Conservation (phyloP, 2,113 vertebrate species). For the Carlito syrichta region DNA sequence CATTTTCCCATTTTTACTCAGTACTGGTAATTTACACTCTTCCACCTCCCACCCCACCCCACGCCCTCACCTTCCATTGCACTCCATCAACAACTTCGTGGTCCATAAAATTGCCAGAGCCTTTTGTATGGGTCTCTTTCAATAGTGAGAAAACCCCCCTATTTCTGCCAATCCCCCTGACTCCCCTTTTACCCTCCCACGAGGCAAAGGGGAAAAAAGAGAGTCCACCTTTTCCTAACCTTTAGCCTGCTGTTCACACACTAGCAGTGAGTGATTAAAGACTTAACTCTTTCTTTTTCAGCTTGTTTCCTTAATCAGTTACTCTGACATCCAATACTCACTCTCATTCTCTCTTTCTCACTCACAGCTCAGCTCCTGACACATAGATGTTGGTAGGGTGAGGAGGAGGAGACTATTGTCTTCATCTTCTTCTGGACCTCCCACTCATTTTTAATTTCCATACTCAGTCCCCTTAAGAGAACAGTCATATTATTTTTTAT, state of each 20-base stretch:
- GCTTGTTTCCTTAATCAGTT: background rate
- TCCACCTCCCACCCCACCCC: no score
- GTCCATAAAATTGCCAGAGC: background rate
- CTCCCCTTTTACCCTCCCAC: background rate
- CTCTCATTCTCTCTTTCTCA: no score
- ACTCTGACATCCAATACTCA: background rate
- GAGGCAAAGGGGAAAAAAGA: background rate
- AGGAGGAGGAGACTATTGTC: background rate
- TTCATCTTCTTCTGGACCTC: background rate
- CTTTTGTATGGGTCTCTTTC: background rate
- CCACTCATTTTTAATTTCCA: background rate
- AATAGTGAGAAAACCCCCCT: background rate
- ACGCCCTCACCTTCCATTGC: no score
- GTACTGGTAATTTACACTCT: background rate
- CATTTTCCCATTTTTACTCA: background rate
- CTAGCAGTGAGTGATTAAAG: background rate
- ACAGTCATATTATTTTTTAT: background rate
- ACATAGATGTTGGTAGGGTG: background rate
- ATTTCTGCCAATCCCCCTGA: background rate
- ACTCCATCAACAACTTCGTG: background rate
- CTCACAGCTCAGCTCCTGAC: background rate
- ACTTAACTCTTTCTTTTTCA: background rate
- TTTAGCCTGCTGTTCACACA: background rate
- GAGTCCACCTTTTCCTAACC: background rate
- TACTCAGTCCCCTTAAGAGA: background rate